Percentiles rank a stretch among this genome's conserved stretches.
Evolutionary conservation across 2,113 vertebrate genomes (phyloP).

Genomic region (Puffinus mauretanicus): DNA sequence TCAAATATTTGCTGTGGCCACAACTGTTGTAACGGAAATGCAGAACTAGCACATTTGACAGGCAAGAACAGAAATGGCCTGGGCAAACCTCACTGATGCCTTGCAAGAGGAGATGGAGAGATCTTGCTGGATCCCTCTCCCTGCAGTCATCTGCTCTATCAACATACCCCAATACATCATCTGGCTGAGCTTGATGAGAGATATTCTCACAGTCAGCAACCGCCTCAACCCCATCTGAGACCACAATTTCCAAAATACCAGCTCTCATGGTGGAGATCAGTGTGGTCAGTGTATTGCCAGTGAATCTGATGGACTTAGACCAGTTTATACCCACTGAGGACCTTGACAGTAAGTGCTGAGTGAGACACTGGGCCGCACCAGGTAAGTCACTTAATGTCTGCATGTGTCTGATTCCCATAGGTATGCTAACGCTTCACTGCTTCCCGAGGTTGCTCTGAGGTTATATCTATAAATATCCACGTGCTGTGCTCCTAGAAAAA

Average conservation of each 20-base stretch:
- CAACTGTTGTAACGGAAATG: background rate
- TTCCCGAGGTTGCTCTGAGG: background rate
- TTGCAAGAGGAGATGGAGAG: background rate
- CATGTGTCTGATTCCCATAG: background rate
- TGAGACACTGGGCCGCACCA: background rate
- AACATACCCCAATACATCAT: no score
- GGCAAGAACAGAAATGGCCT: background rate
- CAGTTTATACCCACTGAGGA: background rate
- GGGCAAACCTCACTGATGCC: background rate
- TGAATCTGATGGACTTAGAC: background rate
- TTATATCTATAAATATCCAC: background rate
- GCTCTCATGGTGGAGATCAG: background rate
- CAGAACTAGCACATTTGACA: background rate
- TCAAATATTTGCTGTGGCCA: conserved; percentile 15
- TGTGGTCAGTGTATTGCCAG: background rate
- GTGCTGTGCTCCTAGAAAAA: background rate
- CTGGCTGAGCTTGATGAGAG: background rate
- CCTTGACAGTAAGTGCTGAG: background rate
- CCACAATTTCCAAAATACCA: background rate
- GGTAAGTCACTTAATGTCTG: background rate
- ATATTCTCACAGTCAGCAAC: background rate
- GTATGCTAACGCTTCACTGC: background rate
- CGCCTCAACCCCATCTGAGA: background rate
- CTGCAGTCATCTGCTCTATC: background rate
- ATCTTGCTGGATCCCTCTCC: background rate